Evolutionary conservation across 1,140 invertebrate genomes (phyloP), one percentile per base, ranked within the genome.

Genomic region (Parapsyche elsis): DNA sequence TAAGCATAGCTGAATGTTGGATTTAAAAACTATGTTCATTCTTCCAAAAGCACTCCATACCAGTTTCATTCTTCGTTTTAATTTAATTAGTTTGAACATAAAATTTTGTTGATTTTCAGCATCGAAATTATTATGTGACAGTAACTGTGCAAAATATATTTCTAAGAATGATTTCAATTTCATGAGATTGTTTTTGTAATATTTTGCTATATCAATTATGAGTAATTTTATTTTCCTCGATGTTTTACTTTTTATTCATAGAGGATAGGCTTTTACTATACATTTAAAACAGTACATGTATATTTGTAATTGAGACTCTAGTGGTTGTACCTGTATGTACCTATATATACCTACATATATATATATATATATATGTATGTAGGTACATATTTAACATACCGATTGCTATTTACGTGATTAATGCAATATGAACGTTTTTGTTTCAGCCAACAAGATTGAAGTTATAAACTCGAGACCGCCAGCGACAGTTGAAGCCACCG

Each of bases 141-240:
- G n/a, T n/a, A n/a, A n/a, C n/a, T n/a, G n/a, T 64, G 30, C 78
- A 30, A 93, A 92, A 94, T 86, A 92, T 92, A 64, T 88, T 89
- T 70, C 88, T 5, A 5, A 70, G 2, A 70, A 38, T 38, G 30
- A 38, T 38, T 38, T 38, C 30, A 38, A 38, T 38, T 4, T 7
- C 7, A 38, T 38, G 30, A 38, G 7, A 38, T 38, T 38, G 30
- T 38, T 38, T 38, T 38, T 38, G 1, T 38, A 38, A 38, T 46
- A 46, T 46, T 77, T 77, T 77, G 57, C 76, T 38, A 77, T 24
- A 77, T 14, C 26, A 77, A 77, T 38, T 45, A 24, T 16, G 64
- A 24, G 49, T 80, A 14, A 74, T 80, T 74, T 26, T 74, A 80
- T 80, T 80, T 80, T 74, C 78, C 71, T 80, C 71, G 16, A 9